These are phyloP conservation scores for Laticauda colubrina DNA, from an alignment of 2,113 vertebrate genomes.

Conservation along the genomic window DNA sequence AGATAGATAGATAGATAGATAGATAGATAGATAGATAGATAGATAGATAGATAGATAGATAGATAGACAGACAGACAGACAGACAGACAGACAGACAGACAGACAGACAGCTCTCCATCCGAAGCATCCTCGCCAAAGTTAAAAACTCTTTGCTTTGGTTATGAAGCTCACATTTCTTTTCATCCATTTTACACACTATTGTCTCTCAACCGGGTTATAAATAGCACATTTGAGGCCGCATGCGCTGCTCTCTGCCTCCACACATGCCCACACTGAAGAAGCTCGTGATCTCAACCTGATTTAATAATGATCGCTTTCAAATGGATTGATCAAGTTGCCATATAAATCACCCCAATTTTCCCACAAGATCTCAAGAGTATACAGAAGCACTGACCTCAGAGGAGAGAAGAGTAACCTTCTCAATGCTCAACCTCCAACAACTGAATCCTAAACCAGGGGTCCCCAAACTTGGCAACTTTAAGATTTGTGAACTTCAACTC, in stretches of 20 bases:
- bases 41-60: not conserved
- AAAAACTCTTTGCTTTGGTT: slow-evolving; percentile 71
- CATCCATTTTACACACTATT: slow-evolving; percentile 48
- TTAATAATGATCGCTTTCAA: slow-evolving; percentile 40
- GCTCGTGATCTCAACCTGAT: slow-evolving; percentile 46
- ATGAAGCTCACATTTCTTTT: slow-evolving; percentile 40
- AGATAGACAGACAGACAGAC: too few species aligned
- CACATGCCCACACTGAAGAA: slow-evolving; percentile 34
- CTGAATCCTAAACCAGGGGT: not conserved
- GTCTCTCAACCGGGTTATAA: slow-evolving; percentile 47
- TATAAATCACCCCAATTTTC: not conserved
- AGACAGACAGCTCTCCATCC: slow-evolving; percentile 51
- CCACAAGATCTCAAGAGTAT: not conserved
- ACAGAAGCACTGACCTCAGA: slow-evolving; percentile 8
- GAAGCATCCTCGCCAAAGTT: slow-evolving; percentile 40
- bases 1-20: too few species aligned
- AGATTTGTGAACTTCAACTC: too few species aligned
- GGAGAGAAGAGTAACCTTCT: not conserved
- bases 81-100: too few species aligned
- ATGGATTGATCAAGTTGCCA: slow-evolving; percentile 22
- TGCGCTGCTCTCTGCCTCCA: slow-evolving; percentile 29
- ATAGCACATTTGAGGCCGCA: slow-evolving; percentile 44
- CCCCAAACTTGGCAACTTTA: too few species aligned
- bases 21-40: not conserved
- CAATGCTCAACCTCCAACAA: not conserved